Percentiles rank a stretch among this genome's conserved stretches.
These are phyloP conservation scores for Megaceryle maxima DNA, from an alignment of 2,113 vertebrate species.

Conservation along the genomic window DNA sequence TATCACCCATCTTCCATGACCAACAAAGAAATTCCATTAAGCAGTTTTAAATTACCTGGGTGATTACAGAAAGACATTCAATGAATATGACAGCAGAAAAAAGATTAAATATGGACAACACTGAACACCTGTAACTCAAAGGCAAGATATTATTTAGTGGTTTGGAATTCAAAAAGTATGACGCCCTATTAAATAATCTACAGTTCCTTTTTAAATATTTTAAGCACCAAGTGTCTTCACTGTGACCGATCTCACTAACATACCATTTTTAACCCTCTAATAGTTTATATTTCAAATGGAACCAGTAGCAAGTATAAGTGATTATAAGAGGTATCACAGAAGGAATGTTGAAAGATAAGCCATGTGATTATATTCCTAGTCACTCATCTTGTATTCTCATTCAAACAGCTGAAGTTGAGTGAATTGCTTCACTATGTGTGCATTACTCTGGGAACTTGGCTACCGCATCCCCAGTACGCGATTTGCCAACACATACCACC, in stretches of 20 bases:
- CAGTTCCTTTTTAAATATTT: background rate
- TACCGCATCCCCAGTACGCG: background rate
- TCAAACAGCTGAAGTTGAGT: background rate
- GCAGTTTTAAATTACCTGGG: background rate
- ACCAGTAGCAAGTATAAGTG: background rate
- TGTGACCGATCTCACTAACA: background rate
- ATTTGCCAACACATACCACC: conserved; percentile 58
- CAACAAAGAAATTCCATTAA: background rate
- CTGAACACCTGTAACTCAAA: background rate
- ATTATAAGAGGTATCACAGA: background rate
- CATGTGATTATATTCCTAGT: background rate
- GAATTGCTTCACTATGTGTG: background rate
- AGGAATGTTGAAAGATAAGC: background rate
- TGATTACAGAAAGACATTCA: background rate
- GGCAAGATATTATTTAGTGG: background rate
- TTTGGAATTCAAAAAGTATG: background rate
- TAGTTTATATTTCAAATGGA: background rate
- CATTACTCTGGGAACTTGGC: conserved; percentile 51
- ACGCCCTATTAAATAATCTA: background rate
- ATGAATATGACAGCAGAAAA: background rate
- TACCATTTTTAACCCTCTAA: background rate
- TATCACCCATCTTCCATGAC: background rate
- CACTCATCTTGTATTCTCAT: conserved; percentile 17
- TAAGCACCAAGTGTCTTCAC: background rate
- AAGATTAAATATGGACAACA: background rate